Evolutionary conservation across 2,797 vertebrate species (phyloP), one percentile per base, ranked within the genome.

Genomic region (Phrynocephalus vlangalii): DNA sequence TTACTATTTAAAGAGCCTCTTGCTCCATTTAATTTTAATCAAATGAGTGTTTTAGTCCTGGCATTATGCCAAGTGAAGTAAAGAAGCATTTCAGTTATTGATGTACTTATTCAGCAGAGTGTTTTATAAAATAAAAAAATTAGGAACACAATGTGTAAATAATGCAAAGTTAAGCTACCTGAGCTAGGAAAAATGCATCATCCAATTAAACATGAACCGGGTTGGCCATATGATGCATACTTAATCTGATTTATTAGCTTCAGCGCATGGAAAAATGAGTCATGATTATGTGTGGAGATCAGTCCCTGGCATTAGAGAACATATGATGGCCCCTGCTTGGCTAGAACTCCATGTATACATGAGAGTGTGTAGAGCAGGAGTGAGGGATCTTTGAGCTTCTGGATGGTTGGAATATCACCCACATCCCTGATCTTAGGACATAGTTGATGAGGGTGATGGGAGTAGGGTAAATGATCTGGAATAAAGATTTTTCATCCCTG

Each of bases 1-100:
- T 52, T 78, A 79, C 83, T 82, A 77, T 79, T 92, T 93, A 91
- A 82, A 75, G 91, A 91, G 88, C 93, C 93, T 91, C 91, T 92
- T 94, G 92, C 90, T 95, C 92, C 85, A 94, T 94, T 95, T 94
- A 26, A 87, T 92, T 92, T 94, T 91, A 94, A 94, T 92, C 90
- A 91, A 80, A 84, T 88, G 87, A 87, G 44, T 72, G 83, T 88
- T 0, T 91, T 93, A 87, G 89, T 89, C 83, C 44, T 75, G 77
- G 79, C 86, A 82, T 9, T 3, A 52, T 82, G 68, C 60, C 77
- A 93, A 80, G 87, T 89, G 63, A 83, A 94, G 7, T 79, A 92
- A 90, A n/a, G 87, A 92, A 92, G 77, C 44, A 90, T 90, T 92
- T 6, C 71, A 90, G 81, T 89, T 89, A 73, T n/a, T 73, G 24